Base-by-base conservation (phyloP, 64 coral and sea anemone genomes). In the Montipora cactus region DNA sequence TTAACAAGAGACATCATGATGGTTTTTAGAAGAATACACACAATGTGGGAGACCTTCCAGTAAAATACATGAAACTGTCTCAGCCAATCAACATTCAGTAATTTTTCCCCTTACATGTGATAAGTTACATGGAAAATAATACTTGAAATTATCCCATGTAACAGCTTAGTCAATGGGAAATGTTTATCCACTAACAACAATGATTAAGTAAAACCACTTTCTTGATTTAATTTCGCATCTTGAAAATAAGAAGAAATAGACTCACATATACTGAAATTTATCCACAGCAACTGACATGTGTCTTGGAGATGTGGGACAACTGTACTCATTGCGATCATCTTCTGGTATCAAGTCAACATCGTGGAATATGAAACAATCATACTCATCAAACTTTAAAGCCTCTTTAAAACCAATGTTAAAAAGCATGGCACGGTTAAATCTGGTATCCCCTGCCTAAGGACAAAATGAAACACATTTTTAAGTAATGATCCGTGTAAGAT, bases 351-450 rank as follows among this genome's bases (percentile, higher is more conserved):
- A 77, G 78, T 99, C 97, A 57, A 99, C 95, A 78, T 99, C 97
- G 81, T 99, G 97, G 61, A 99, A 99, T 62, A 99, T 94, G 57
- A 99, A 96, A 76, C 97, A 99, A 19, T 96, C 79, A 81, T 89
- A 99, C 28, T 99, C 67, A 23, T 99, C 72, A 81, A 99, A 94
- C 78, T 96, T 99, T 20, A 99, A 51, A 28, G 97, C 73, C 71
- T 99, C 97, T 91, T 99, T 96, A 69, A 92, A 99, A 37, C 97
- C 97, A 90, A 99, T 99, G 87, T 96, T 99, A 76, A 99, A 99
- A 15, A 99, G 79, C 82, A 99, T 89, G 3, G 97, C 97, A 75
- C 97, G 95, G 75, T 99, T 99, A 51, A 99, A 99, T 28, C 89
- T 84, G n/a, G 97, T 96, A 14, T 76, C 47, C 4, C 97, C 97